A percentile compares a stretch with the other conserved stretches of the same genome.
Evolutionary conservation across 2,888 invertebrate genomes (phyloP).

Genomic region (Megaustenia siamemsis): DNA sequence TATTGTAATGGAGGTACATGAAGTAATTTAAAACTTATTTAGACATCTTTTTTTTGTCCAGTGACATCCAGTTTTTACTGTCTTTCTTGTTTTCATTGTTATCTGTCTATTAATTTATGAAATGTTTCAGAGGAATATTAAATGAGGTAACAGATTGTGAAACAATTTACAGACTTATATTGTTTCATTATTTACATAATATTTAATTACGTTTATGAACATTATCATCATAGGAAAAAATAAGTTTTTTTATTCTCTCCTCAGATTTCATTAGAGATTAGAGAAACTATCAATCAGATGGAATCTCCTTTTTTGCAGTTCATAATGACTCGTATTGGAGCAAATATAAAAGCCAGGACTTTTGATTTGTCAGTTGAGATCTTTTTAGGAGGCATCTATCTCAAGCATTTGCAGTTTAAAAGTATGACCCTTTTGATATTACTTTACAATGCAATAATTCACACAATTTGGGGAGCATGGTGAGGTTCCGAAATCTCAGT

Average conservation of each 20-base stretch:
- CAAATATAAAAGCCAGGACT: slow-evolving; percentile 88
- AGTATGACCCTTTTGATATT: slow-evolving; percentile 58
- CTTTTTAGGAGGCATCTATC: slow-evolving; percentile 87
- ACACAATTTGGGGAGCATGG: no score
- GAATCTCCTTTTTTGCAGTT: slow-evolving; percentile 81
- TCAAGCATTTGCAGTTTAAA: slow-evolving; percentile 82
- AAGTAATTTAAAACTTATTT: not conserved
- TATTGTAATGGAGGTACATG: slow-evolving; percentile 77
- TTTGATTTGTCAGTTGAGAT: slow-evolving; percentile 85
- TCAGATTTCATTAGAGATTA: slow-evolving; percentile 38
- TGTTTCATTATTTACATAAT: not conserved
- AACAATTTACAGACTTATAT: not conserved
- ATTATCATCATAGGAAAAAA: not conserved
- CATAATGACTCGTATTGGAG: slow-evolving; percentile 86
- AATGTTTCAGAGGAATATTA: no score
- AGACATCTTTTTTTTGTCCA: not conserved
- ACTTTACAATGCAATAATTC: no score
- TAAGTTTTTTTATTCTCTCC: no score
- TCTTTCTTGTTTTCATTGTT: not conserved
- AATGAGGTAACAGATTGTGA: no score
- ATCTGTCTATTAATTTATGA: not conserved
- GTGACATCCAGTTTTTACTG: not conserved
- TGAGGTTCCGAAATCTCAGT: no score
- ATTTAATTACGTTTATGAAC: not conserved
- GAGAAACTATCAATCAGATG: slow-evolving; percentile 61